Evolutionary conservation across 2,888 invertebrate genomes (phyloP).

Genomic region (Panorpa germanica): DNA sequence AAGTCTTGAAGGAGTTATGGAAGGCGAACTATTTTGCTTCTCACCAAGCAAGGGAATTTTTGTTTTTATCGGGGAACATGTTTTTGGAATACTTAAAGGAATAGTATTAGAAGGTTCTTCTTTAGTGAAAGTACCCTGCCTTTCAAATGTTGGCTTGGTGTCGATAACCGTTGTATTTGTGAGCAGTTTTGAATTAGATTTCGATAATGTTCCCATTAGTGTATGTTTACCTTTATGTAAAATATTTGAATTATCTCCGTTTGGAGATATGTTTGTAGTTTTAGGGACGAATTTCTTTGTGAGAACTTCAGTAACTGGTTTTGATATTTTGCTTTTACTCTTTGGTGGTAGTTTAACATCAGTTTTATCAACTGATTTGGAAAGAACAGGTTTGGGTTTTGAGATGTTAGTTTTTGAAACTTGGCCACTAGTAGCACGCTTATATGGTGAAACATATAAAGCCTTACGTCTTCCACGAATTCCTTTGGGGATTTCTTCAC

Average conservation of each 20-base stretch:
- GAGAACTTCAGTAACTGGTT: constrained; percentile 17
- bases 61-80: constrained; percentile 16
- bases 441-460: constrained; percentile 41
- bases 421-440: too few relatives aligned
- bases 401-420: too few relatives aligned
- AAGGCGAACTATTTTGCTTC: constrained; percentile 12
- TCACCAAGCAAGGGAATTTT: constrained; percentile 12
- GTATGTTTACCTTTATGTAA: constrained; percentile 22
- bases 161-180: constrained; percentile 18
- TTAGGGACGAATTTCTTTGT: constrained; percentile 15
- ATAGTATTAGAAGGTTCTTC: constrained; percentile 38
- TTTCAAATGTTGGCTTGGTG: constrained; percentile 36
- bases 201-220: constrained; percentile 19
- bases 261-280: constrained; percentile 15
- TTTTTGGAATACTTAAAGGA: constrained; percentile 19
- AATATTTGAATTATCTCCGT: constrained; percentile 19
- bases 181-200: constrained; percentile 18
- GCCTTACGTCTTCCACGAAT: constrained; percentile 49
- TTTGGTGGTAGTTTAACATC: too few relatives aligned
- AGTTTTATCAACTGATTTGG: too few relatives aligned
- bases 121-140: constrained; percentile 86
- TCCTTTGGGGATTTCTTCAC: constrained; percentile 28
- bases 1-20: constrained; percentile 19
- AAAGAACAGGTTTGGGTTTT: too few relatives aligned
- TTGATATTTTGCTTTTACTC: too few relatives aligned